Conservation (phyloP, 2,797 vertebrate genomes). For the Onychomys torridus region DNA sequence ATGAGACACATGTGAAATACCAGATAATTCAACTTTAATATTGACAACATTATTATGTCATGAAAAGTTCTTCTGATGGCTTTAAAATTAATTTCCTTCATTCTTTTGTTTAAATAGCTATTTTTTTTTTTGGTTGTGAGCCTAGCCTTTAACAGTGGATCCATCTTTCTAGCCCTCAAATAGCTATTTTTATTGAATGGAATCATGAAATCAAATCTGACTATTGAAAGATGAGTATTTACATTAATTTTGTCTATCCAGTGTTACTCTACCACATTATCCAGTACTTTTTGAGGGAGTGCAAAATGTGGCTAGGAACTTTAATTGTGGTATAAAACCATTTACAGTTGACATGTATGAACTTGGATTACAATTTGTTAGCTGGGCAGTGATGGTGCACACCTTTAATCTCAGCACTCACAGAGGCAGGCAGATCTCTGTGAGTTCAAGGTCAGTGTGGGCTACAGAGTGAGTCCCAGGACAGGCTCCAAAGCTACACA, state of each 20-base stretch:
- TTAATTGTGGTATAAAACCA: neutral
- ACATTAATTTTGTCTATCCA: neutral
- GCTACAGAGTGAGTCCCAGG: no score
- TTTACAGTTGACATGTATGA: neutral
- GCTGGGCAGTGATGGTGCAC: no score
- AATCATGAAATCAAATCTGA: constrained; percentile 20
- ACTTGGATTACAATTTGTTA: neutral
- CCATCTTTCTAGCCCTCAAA: neutral
- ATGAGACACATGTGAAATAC: neutral
- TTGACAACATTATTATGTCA: neutral
- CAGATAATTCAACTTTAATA: neutral
- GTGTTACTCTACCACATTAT: neutral
- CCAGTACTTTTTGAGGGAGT: neutral
- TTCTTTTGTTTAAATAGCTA: neutral
- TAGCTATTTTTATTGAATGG: neutral
- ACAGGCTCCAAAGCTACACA: no score
- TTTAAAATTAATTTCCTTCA: constrained; percentile 21
- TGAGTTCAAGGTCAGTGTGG: no score
- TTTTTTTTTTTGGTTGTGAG: neutral
- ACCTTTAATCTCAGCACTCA: no score
- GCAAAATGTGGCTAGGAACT: neutral
- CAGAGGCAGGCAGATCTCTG: no score
- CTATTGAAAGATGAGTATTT: neutral
- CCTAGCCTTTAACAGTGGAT: neutral
- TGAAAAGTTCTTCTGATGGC: neutral